Conservation (phyloP, 2,888 invertebrate genomes). For the Drosophila lacicola region DNA sequence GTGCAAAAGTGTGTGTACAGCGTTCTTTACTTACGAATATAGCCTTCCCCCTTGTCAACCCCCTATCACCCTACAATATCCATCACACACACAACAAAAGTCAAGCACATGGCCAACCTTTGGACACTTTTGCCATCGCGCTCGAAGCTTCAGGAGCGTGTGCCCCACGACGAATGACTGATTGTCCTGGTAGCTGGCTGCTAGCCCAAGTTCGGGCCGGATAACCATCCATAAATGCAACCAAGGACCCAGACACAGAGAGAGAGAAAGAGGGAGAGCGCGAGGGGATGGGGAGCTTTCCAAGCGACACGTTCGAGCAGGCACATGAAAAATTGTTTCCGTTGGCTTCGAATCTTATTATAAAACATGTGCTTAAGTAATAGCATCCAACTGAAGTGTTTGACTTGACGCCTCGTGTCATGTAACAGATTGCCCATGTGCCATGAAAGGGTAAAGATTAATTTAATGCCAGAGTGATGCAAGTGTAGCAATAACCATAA, state of each 20-base stretch:
- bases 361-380: constrained; percentile 81
- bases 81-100: constrained; percentile 48
- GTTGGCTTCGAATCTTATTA: constrained; percentile 66
- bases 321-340: constrained; percentile 74
- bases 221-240: constrained; percentile 62
- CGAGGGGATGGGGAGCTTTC: not conserved
- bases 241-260: not conserved
- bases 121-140: constrained; percentile 53
- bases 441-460: constrained; percentile 61
- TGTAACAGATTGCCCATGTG: constrained; percentile 76
- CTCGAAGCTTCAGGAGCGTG: constrained; percentile 15
- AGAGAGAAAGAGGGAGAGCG: not conserved
- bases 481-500: constrained; percentile 12
- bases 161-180: constrained; percentile 55
- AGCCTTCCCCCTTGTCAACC: not conserved
- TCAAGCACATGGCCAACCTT: constrained; percentile 58
- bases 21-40: constrained; percentile 17
- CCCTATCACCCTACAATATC: not conserved
- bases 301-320: constrained; percentile 71
- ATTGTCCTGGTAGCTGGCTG: constrained; percentile 48
- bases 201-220: constrained; percentile 20
- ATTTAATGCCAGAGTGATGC: constrained; percentile 38
- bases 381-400: constrained; percentile 71
- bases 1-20: constrained; percentile 39
- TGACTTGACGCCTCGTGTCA: constrained; percentile 63